Evolutionary conservation across 2,113 vertebrate species (phyloP).

Genomic region (Salvelinus namaycush): DNA sequence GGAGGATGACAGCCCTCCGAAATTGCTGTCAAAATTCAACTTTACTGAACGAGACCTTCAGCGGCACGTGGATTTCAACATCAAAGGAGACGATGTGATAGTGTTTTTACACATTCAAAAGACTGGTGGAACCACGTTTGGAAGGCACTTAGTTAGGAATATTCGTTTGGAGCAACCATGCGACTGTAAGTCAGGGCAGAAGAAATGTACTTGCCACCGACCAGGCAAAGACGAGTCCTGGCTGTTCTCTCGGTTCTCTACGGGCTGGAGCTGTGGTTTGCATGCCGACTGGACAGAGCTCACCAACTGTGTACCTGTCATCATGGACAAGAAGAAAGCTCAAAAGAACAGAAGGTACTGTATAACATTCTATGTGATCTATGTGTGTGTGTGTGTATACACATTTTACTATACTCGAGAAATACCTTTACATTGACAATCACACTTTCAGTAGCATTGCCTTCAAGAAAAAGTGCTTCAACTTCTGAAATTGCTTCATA

Average conservation of each 20-base stretch:
- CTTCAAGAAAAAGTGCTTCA: background rate
- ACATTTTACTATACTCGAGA: too few species aligned
- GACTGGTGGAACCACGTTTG: slow-evolving; percentile 96
- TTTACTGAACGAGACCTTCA: slow-evolving; percentile 87
- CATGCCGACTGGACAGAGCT: slow-evolving; percentile 94
- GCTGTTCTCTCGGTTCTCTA: slow-evolving; percentile 93
- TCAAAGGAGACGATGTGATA: slow-evolving; percentile 91
- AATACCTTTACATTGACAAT: background rate
- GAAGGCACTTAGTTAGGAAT: slow-evolving; percentile 94
- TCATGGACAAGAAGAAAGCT: slow-evolving; percentile 90
- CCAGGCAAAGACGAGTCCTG: slow-evolving; percentile 92
- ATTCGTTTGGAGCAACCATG: slow-evolving; percentile 95
- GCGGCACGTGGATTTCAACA: slow-evolving; percentile 89
- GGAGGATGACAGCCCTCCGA: slow-evolving; percentile 74
- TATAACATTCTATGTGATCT: background rate
- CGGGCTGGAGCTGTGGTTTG: slow-evolving; percentile 92
- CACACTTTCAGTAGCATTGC: background rate
- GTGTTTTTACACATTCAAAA: slow-evolving; percentile 98
- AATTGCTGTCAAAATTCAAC: slow-evolving; percentile 78
- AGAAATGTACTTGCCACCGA: slow-evolving; percentile 94
- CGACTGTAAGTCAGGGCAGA: slow-evolving; percentile 92
- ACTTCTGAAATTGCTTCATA: too few species aligned
- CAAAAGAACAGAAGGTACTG: slow-evolving; percentile 77
- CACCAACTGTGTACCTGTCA: slow-evolving; percentile 89
- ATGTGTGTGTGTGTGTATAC: background rate